Evolutionary conservation across 1,140 invertebrate species (phyloP), one percentile per base, ranked within the genome.

Genomic region (Adelges cooleyi): DNA sequence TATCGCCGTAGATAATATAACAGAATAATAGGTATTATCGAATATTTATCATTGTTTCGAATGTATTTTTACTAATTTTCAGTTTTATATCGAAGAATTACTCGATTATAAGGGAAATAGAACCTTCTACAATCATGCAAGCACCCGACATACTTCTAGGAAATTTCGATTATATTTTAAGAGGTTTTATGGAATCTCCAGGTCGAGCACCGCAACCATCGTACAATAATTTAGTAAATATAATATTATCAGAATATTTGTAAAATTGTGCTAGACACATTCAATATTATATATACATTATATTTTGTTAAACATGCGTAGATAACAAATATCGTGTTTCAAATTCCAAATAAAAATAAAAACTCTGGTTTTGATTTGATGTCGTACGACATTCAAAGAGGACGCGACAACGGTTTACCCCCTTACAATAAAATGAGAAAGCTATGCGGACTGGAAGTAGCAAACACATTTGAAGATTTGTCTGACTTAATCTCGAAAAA

Each of bases 381-480:
- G 0, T 84, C 92, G 0, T 81, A 93, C 51, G 87, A 90, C 67
- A 87, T 94, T 67, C 89, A 92, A 75, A 80, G 92, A 59, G 91
- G 92, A 9, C 77, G 93, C 53, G 94, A 97, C 75, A 89, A 93
- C 69, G 93, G 90, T 0, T 71, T 97, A 15, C 83, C 88, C 1
- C 74, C 82, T 11, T 97, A 95, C 72, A 86, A 85, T 66, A 81
- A 85, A 42, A 86, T 84, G 70, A 77, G 92, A 49, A 80, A 82
- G 38, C 83, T 86, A 49, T 92, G 91, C 72, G 86, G 87, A 6
- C 74, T 94, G 0, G 77, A 78, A 1, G 80, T 80, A 69, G 87
- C 88, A 0, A 74, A 77, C 1, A 78, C 71, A 1, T 94, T 70
- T 46, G 40, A 67, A 9, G 68, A 69, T 18, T 65, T 70, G 3